Evolutionary conservation across 2,113 vertebrate species (phyloP), one percentile per base, ranked within the genome.

Genomic region (Speoplatyrhinus poulsoni): DNA sequence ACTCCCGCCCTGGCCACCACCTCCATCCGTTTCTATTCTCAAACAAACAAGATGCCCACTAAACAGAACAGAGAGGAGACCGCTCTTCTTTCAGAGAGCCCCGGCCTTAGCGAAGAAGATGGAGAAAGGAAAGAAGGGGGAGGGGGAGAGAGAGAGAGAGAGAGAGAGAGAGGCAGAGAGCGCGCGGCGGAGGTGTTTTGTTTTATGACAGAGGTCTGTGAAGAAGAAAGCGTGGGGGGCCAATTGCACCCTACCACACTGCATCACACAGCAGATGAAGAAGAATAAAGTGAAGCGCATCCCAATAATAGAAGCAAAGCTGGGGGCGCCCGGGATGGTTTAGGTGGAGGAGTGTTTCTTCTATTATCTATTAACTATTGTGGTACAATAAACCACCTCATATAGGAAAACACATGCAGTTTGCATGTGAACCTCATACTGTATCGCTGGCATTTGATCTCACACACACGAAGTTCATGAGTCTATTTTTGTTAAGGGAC

Each of bases 251-350:
- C 84, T 17, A 82, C 81, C 92, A 85, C 70, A 82, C 82, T 76
- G 53, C 82, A 90, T 93, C 85, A 87, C 8, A 3, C 15, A 78
- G 53, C 15, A 9, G 67, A 65, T 70, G 60, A 73, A 91, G 90
- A 92, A 72, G 88, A 65, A 82, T 88, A 82, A 91, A 91, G 69
- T 65, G 81, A 74, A 82, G 75, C 73, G 58, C 58, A 79, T 60
- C 76, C 84, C 85, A 84, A 87, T 90, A 93, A 91, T 81, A 90
- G 86, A 17, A 84, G 47, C 16, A 53, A 83, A 83, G 75, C 9
- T 65, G 73, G 56, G 56, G 70, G 47, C 46, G 67, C 70, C 49
- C 57, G 62, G 62, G 74, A 73, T 77, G 69, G 73, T 77, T 82
- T 67, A 64, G 6, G 77, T 69, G 69, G 26, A 77, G 56, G 67